Evolutionary conservation across 37 sponge, comb jelly and placozoan species (phyloP), one percentile per base, ranked within the genome.

Genomic region (Ephydatia muelleri): DNA sequence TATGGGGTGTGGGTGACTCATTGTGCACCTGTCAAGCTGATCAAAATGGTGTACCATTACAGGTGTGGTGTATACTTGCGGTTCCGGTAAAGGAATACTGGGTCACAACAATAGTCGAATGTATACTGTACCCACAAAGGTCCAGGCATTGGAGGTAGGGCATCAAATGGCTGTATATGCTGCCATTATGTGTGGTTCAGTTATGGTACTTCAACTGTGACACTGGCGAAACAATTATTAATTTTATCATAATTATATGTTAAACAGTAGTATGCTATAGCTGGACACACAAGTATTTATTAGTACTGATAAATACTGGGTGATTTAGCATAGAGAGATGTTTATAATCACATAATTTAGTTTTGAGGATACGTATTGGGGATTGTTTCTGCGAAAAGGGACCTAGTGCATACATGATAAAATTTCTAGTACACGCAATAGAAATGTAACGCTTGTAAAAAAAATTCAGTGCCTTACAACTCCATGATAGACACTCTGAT

Each of bases 1-100:
- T 83, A 68, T 21, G 72, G 11, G 16, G 57, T 16, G 57, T 1
- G 6, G 14, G 16, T 14, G 57, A 14, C 8, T 72, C 21, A 14
- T 0, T 8, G 1, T 72, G 32, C 14, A 21, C 16, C 13, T 23
- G 32, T n/a, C 33, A 38, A 23, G 36, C 33, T 76, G 38, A 38
- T 34, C 26, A 34, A 9, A 9, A 11, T 3, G 27, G 30, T 4
- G 30, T 69, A 31, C 5, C 30, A 8, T 25, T 28, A 27, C 38
- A 64, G 93, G 93, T 65, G 35, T 22, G 3, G 93, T 77, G 65
- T 92, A 77, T 72, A 88, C 86, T 1, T 92, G 88, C 73, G 88
- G 93, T 25, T 85, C 76, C 14, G 81, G 93, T n/a, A 80, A 71
- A 28, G 93, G 92, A 8, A 67, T 81, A n/a, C 83, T 92, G 43